phyloP scores from a whole-genome alignment of 2,888 invertebrate genomes.

The Bombylius discolor region DNA sequence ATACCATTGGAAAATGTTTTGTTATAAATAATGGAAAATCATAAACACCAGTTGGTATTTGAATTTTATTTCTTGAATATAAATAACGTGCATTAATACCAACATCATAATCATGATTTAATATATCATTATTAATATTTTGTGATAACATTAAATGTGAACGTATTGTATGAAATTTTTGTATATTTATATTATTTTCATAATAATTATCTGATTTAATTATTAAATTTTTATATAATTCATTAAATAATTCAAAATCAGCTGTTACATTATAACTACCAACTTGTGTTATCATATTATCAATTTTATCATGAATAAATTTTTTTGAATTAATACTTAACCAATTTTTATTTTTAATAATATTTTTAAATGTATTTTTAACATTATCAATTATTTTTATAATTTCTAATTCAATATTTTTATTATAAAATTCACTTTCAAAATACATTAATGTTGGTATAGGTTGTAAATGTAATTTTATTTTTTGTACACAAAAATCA shows the following conservation, averaged over 20 bases:
- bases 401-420: neutral
- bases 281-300: neutral
- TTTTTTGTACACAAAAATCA: neutral
- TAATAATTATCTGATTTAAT: neutral
- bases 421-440: neutral
- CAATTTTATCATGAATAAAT: neutral
- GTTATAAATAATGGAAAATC: neutral
- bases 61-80: neutral
- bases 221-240: neutral
- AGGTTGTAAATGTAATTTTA: neutral
- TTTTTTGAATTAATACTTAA: neutral
- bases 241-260: neutral
- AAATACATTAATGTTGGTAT: neutral
- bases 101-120: neutral
- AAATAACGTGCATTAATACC: neutral
- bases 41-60: neutral
- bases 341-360: neutral
- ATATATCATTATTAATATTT: neutral
- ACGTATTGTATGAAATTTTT: neutral
- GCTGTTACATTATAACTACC: neutral
- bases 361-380: neutral
- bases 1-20: conserved; percentile 53
- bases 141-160: neutral
- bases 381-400: neutral
- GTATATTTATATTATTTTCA: neutral